Conservation (phyloP, 2,888 invertebrate genomes). For the Apodemia hepburni region DNA sequence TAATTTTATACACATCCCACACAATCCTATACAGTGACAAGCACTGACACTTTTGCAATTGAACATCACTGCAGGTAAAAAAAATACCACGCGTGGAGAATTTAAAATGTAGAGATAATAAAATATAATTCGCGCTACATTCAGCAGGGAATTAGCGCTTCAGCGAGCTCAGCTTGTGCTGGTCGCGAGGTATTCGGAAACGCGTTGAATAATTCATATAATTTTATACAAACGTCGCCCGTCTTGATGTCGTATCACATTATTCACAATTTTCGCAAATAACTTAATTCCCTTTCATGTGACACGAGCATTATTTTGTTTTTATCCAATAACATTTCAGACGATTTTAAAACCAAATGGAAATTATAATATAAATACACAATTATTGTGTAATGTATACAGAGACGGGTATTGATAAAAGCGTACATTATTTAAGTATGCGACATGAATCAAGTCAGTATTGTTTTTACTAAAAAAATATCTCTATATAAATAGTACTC, state of each 20-base stretch:
- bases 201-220: slow-evolving; percentile 58
- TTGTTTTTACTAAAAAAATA: no score
- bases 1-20: no score
- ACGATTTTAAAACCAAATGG: not conserved
- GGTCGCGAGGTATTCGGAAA: slow-evolving; percentile 24
- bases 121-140: not conserved
- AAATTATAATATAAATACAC: slow-evolving; percentile 6
- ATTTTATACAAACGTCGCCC: slow-evolving; percentile 45
- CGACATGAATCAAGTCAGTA: not conserved
- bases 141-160: slow-evolving; percentile 1
- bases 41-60: no score
- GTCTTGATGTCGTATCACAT: slow-evolving; percentile 55
- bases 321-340: slow-evolving; percentile 3
- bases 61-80: no score
- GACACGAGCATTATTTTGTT: slow-evolving; percentile 5
- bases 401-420: not conserved
- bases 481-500: no score
- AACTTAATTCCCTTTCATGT: slow-evolving; percentile 42
- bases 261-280: slow-evolving; percentile 62
- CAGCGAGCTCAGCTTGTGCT: slow-evolving; percentile 22
- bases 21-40: no score
- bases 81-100: not conserved
- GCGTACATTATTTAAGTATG: not conserved
- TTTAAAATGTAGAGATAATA: not conserved
- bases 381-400: not conserved